Evolutionary conservation across 2,113 vertebrate genomes (phyloP).

Genomic region (Calonectris borealis): DNA sequence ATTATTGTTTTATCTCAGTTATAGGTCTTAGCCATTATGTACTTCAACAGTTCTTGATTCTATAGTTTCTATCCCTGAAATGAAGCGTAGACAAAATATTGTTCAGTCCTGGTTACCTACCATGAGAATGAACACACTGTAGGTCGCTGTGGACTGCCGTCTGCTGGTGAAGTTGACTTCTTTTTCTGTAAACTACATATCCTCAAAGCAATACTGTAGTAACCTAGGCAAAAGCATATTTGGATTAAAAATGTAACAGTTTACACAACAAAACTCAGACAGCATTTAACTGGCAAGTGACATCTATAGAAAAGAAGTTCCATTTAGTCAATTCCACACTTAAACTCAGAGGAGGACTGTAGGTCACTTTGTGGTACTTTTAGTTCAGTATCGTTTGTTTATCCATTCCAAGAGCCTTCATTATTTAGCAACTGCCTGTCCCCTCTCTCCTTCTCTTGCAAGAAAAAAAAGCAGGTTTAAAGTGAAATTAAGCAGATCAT

Average conservation of each 20-base stretch:
- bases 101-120: not conserved
- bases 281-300: not conserved
- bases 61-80: not conserved
- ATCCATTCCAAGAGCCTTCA: not conserved
- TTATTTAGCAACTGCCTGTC: not conserved
- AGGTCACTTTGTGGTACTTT: not conserved
- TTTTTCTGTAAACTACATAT: not conserved
- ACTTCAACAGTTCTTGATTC: not conserved
- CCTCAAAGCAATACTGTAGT: not conserved
- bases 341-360: not conserved
- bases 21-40: not conserved
- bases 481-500: not conserved
- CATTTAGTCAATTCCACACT: not conserved
- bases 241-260: not conserved
- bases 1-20: not conserved
- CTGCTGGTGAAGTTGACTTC: not conserved
- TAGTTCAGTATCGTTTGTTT: not conserved
- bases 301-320: not conserved
- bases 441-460: not conserved
- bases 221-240: constrained; percentile 30
- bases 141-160: not conserved
- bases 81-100: not conserved
- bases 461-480: not conserved
- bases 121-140: constrained; percentile 11
- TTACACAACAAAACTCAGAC: not conserved